phyloP scores from a whole-genome alignment of 2,113 vertebrate genomes.

The Ctenodactylus gundi region DNA sequence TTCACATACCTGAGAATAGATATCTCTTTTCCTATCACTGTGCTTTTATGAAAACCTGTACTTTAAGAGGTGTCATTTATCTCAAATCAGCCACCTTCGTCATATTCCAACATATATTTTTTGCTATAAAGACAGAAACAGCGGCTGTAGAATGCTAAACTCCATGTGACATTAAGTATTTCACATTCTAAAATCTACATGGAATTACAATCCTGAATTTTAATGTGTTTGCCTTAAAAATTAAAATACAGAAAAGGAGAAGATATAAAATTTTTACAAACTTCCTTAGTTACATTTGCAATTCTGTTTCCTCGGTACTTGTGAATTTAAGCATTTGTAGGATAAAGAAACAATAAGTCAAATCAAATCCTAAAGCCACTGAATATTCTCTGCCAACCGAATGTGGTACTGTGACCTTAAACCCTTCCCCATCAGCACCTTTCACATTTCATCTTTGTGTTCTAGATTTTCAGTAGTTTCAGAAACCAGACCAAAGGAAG shows the following conservation, averaged over 20 bases:
- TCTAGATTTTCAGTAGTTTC: not conserved
- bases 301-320: not conserved
- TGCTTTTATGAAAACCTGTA: not conserved
- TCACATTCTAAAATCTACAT: not conserved
- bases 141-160: not conserved
- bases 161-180: not conserved
- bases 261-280: not conserved
- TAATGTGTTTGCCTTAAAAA: not conserved
- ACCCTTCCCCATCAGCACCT: too few relatives aligned
- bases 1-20: not conserved
- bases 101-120: not conserved
- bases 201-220: not conserved
- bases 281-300: not conserved
- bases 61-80: not conserved
- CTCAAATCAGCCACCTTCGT: not conserved
- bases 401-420: not conserved
- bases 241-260: not conserved
- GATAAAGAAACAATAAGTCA: not conserved
- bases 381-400: not conserved
- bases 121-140: not conserved
- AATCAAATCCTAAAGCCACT: not conserved
- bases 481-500: not conserved
- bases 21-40: not conserved
- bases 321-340: not conserved
- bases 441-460: too few relatives aligned